phyloP scores from a whole-genome alignment of 2,888 invertebrate species.

The Cryptophagus acutangulus region DNA sequence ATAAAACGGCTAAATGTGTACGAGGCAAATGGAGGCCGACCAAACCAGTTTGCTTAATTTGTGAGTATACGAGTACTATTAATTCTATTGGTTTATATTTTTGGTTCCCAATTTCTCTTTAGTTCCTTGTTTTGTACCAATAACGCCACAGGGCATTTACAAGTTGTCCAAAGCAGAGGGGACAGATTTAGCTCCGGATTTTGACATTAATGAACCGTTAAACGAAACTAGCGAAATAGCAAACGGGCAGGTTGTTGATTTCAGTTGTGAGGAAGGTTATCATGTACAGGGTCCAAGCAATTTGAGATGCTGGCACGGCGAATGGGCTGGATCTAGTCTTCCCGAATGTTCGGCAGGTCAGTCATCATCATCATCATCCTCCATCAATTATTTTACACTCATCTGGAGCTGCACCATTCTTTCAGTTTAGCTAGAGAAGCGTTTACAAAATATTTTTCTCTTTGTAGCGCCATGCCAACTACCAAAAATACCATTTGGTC shows the following conservation, averaged over 20 bases:
- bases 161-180: conserved; percentile 51
- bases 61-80: conserved; percentile 54
- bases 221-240: conserved; percentile 58
- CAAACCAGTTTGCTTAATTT: conserved; percentile 72
- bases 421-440: not conserved
- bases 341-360: conserved; percentile 72
- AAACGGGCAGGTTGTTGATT: conserved; percentile 69
- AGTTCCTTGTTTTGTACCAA: conserved; percentile 70
- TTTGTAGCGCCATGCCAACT: conserved; percentile 63
- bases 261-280: conserved; percentile 72
- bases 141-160: conserved; percentile 65
- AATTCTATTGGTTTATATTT: conserved; percentile 8
- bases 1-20: conserved; percentile 74
- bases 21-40: conserved; percentile 82
- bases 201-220: conserved; percentile 52
- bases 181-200: conserved; percentile 38
- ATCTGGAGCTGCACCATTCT: not conserved
- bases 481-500: conserved; percentile 61
- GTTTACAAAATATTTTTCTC: not conserved
- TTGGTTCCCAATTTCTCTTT: too few relatives aligned
- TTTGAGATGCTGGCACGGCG: conserved; percentile 73
- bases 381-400: conserved; percentile 6
- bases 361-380: conserved; percentile 6
- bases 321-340: conserved; percentile 71
- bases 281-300: conserved; percentile 66